Percentiles rank a stretch among this genome's conserved stretches.
phyloP scores from a whole-genome alignment of 2,113 vertebrate genomes.

The Cricetomys ansorgei region DNA sequence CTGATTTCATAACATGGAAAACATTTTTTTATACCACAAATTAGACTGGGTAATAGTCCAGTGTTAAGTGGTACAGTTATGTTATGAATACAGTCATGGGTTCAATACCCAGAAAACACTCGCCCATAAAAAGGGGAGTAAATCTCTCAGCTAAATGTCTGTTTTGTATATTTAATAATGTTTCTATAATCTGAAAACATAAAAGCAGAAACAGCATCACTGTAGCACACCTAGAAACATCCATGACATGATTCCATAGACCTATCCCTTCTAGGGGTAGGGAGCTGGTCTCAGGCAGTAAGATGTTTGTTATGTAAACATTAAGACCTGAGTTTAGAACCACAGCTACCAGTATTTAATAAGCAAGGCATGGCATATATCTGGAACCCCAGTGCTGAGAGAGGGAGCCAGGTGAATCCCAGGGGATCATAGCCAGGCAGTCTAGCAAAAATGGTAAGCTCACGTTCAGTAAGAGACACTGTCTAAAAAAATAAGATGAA shows the following conservation, averaged over 20 bases:
- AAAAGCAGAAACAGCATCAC: background rate
- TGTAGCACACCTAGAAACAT: background rate
- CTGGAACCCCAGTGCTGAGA: too few species aligned
- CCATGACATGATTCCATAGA: background rate
- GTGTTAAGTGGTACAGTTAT: background rate
- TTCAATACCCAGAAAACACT: background rate
- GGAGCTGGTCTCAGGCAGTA: background rate
- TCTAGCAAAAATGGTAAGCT: background rate
- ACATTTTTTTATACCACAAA: background rate
- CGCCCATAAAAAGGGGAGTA: background rate
- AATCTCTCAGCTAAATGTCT: background rate
- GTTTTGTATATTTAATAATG: background rate
- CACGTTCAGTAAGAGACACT: background rate
- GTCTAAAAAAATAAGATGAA: background rate
- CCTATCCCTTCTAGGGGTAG: background rate
- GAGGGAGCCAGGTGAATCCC: too few species aligned
- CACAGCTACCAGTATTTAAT: background rate
- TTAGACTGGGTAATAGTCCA: background rate
- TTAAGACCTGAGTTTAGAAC: too few species aligned
- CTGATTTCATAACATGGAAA: constrained; percentile 31
- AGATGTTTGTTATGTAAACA: background rate
- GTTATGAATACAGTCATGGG: background rate
- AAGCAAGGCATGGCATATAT: background rate
- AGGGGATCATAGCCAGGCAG: background rate
- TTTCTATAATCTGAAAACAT: background rate